Evolutionary conservation across 2,113 vertebrate genomes (phyloP).

Genomic region (Sakesphorus luctuosus): DNA sequence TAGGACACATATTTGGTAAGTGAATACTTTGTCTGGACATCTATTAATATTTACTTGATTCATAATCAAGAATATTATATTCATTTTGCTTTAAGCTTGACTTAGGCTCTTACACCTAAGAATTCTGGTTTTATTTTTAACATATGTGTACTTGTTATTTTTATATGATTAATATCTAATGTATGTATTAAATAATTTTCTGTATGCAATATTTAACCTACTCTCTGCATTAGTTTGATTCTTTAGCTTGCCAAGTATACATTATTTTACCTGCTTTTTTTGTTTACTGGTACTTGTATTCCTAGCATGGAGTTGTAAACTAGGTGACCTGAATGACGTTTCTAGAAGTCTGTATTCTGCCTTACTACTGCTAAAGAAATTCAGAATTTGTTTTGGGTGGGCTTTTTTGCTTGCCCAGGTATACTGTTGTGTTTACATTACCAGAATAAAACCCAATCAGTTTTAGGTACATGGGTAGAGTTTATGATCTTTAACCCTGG

Average conservation of each 20-base stretch:
- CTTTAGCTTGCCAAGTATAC: neutral
- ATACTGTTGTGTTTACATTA: neutral
- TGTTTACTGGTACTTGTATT: neutral
- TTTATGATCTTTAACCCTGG: neutral
- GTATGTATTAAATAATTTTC: neutral
- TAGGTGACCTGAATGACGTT: rapidly evolving
- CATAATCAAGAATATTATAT: neutral
- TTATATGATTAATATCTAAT: neutral
- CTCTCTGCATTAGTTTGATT: neutral
- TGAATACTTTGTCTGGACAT: neutral
- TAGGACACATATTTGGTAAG: conserved; percentile 87
- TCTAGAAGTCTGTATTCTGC: neutral
- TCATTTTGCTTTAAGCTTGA: neutral
- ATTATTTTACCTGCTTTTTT: neutral
- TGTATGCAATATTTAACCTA: neutral
- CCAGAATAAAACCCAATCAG: too few species aligned
- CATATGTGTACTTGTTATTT: neutral
- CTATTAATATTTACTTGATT: neutral
- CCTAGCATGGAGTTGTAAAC: neutral
- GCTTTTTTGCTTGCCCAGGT: neutral
- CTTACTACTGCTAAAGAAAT: neutral
- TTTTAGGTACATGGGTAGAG: neutral
- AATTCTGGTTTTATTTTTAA: neutral
- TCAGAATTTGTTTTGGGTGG: neutral
- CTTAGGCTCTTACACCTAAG: neutral